Base-by-base conservation (phyloP, 2,888 invertebrate species). In the Melinopterus prodromus region DNA sequence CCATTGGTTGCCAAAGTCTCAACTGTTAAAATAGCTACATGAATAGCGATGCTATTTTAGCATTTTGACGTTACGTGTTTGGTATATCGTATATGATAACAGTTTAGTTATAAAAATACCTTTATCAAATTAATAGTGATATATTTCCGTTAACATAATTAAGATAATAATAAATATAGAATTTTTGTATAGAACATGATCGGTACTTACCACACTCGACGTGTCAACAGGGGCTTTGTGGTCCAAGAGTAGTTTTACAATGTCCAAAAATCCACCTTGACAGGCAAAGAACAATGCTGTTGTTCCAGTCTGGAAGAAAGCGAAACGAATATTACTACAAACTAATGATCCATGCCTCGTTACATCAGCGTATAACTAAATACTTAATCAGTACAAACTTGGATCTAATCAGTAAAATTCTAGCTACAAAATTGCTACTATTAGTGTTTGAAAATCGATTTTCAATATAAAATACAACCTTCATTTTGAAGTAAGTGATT, bases 231-330 rank as follows among this genome's bases (percentile, higher is more conserved):
- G 91, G 0, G 96, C 96, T 15, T 95, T 95, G 84, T 94, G 92
- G 86, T 96, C 95, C 80, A 98, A 90, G 84, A 98, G 91, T 83
- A 95, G 90, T 82, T 92, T 90, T 35, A 96, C 95, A 82, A 97
- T 94, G 87, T 98, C 96, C 84, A 96, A 90, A 90, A 94, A 97
- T 7, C 98, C 98, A 84, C 96, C 96, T 90, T 98, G 98, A 16
- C 98, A 95, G 80, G 98, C 97, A 90, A 98, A 98, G 91, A 98
- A 98, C 85, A 98, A 90, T 74, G 98, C 96, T 82, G 96, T 96
- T 74, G 98, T 98, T 81, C 98, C 98, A 80, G 98, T 98, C 94
- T 97, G 91, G 84, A 90, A 82, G 79, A 82, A 81, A 81, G 79
- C 79, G 53, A 76, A 9, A 70, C 12, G 69, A 77, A 72, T 26